phyloP scores from a whole-genome alignment of 2,113 vertebrate genomes.

The Holacanthus passer region DNA sequence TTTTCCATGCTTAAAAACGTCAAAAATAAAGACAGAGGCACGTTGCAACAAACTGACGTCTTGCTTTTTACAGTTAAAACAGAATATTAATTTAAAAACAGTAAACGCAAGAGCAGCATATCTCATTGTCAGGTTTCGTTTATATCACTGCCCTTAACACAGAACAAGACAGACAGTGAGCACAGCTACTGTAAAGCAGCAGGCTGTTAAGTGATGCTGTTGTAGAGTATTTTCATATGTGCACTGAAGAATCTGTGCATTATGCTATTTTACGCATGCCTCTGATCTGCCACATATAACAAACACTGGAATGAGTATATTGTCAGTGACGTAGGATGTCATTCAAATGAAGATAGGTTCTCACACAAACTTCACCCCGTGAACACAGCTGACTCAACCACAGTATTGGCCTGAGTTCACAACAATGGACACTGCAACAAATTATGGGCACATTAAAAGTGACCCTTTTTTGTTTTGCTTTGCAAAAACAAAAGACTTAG shows the following conservation, averaged over 20 bases:
- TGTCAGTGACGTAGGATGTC: not conserved
- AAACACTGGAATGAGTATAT: slow-evolving; percentile 24
- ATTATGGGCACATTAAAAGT: not conserved
- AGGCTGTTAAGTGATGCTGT: slow-evolving; percentile 1
- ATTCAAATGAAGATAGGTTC: not conserved
- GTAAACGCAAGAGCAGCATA: not conserved
- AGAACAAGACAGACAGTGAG: not conserved
- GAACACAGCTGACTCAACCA: slow-evolving; percentile 5
- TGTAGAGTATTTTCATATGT: not conserved
- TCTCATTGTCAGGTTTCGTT: not conserved
- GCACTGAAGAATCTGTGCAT: not conserved
- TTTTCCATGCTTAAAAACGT: not conserved
- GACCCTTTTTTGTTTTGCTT: not conserved
- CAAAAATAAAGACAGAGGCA: not conserved
- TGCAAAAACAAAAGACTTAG: no score
- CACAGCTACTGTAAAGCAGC: not conserved
- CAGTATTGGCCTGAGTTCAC: not conserved
- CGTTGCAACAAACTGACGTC: not conserved
- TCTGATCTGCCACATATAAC: slow-evolving; percentile 8
- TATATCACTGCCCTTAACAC: not conserved
- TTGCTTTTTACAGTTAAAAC: not conserved
- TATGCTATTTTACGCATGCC: not conserved
- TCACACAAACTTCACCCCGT: not conserved
- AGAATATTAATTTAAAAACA: not conserved
- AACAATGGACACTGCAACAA: not conserved